Percentiles rank a stretch among this genome's conserved stretches.
phyloP scores from a whole-genome alignment of 2,888 invertebrate genomes.

The Platerodrilus igneus region DNA sequence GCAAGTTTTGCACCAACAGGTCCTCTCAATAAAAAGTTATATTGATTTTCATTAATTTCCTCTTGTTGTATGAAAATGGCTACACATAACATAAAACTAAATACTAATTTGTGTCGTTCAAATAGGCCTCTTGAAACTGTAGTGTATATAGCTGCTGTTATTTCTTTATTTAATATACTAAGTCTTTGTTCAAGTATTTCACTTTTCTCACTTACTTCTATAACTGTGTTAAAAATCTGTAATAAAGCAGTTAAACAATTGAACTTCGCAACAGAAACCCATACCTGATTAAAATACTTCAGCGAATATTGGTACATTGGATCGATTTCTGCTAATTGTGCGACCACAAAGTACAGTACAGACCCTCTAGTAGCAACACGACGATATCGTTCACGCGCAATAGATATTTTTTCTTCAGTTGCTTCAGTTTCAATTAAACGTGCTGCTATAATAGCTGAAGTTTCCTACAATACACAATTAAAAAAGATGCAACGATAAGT shows the following conservation, averaged over 20 bases:
- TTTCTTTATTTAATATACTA: constrained; percentile 66
- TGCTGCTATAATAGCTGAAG: constrained; percentile 85
- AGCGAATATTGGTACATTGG: constrained; percentile 96
- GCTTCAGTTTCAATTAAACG: constrained; percentile 81
- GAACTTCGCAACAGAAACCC: no score
- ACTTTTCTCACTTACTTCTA: constrained; percentile 67
- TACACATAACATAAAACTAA: constrained; percentile 76
- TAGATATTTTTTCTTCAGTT: constrained; percentile 80
- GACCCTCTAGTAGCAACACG: constrained; percentile 84
- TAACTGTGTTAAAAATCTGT: constrained; percentile 76
- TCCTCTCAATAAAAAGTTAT: constrained; percentile 77
- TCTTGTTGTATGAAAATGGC: constrained; percentile 67
- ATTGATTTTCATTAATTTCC: constrained; percentile 58
- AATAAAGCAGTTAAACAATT: constrained; percentile 37
- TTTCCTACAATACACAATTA: constrained; percentile 58
- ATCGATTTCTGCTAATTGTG: constrained; percentile 83
- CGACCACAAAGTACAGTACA: constrained; percentile 85
- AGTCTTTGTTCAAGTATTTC: constrained; percentile 64
- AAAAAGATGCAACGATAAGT: not conserved
- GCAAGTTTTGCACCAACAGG: constrained; percentile 55
- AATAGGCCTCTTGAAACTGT: constrained; percentile 89
- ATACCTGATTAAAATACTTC: constrained; percentile 76
- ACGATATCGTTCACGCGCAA: constrained; percentile 81
- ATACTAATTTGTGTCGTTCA: constrained; percentile 85
- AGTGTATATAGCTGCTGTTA: constrained; percentile 75